Conservation (phyloP, 2,888 invertebrate species). For the Galeopsomyia nigrocyanea region DNA sequence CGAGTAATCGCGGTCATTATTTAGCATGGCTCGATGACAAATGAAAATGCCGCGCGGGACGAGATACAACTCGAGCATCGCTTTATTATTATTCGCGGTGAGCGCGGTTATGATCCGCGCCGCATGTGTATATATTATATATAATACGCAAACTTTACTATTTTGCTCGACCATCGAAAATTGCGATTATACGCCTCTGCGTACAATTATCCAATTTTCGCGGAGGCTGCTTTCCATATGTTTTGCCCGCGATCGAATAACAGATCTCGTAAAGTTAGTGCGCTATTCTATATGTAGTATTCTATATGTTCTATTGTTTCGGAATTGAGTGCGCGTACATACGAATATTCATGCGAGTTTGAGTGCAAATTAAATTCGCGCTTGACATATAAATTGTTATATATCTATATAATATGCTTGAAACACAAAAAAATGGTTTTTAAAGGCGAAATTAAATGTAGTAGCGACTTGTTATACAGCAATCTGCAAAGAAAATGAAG, state of each 20-base stretch:
- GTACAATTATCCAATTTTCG: conserved; percentile 24
- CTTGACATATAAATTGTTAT: too few species aligned
- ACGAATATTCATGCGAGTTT: neutral
- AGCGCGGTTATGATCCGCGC: conserved; percentile 16
- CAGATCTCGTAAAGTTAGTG: conserved; percentile 1
- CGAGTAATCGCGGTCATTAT: conserved; percentile 48
- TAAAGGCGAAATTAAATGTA: too few species aligned
- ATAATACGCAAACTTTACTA: conserved; percentile 50
- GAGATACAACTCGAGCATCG: conserved; percentile 39
- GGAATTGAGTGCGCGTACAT: neutral
- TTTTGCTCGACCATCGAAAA: conserved; percentile 54
- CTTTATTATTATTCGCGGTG: conserved; percentile 45
- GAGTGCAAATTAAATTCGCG: too few species aligned
- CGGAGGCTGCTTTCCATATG: conserved; percentile 1
- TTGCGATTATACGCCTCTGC: conserved; percentile 48
- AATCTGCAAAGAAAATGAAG: too few species aligned
- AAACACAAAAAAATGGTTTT: too few species aligned
- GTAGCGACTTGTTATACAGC: too few species aligned
- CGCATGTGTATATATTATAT: too few species aligned
- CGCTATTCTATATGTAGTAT: too few species aligned
- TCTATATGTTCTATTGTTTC: neutral
- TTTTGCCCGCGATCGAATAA: neutral
- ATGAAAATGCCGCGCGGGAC: conserved; percentile 51
- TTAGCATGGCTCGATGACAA: conserved; percentile 49
- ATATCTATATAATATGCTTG: too few species aligned